Evolutionary conservation across 1,140 invertebrate species (phyloP).

Genomic region (Drosophila trapezifrons): DNA sequence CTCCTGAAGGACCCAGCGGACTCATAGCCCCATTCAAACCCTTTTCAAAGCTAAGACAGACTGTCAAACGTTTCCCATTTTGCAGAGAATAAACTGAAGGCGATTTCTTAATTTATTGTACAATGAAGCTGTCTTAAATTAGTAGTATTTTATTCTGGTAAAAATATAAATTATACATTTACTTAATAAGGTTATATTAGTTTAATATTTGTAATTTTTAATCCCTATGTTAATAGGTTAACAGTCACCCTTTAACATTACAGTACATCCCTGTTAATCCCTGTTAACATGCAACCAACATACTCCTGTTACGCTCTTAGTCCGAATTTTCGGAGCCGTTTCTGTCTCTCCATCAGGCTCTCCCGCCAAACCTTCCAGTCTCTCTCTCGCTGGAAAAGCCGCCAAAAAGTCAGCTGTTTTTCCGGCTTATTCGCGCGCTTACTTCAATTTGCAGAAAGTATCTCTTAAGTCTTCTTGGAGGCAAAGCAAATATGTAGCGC

Average conservation of each 20-base stretch:
- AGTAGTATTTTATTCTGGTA: background rate
- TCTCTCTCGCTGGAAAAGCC: constrained; percentile 54
- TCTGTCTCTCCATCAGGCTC: constrained; percentile 3
- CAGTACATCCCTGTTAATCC: background rate
- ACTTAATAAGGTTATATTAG: too few species aligned
- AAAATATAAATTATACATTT: too few species aligned
- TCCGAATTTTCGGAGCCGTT: constrained; percentile 45
- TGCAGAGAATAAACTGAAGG: too few species aligned
- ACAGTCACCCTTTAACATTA: background rate
- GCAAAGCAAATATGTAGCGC: constrained; percentile 37
- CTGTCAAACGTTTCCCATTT: constrained; percentile 70
- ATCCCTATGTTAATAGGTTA: background rate
- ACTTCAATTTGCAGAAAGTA: constrained; percentile 13
- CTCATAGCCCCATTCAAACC: constrained; percentile 42
- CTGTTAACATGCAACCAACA: constrained; percentile 9
- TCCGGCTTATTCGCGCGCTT: constrained; percentile 5
- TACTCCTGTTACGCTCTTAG: constrained; percentile 46
- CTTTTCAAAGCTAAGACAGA: constrained; percentile 68
- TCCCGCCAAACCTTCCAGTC: constrained; percentile 24
- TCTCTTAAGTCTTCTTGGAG: constrained; percentile 3
- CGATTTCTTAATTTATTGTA: background rate
- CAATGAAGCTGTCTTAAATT: background rate
- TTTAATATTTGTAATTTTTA: background rate
- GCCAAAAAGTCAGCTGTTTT: constrained; percentile 70
- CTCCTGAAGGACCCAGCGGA: constrained; percentile 17